Conservation (phyloP, 30 jellyfish, hydroid and myxozoan genomes). For the Aurelia sp. region DNA sequence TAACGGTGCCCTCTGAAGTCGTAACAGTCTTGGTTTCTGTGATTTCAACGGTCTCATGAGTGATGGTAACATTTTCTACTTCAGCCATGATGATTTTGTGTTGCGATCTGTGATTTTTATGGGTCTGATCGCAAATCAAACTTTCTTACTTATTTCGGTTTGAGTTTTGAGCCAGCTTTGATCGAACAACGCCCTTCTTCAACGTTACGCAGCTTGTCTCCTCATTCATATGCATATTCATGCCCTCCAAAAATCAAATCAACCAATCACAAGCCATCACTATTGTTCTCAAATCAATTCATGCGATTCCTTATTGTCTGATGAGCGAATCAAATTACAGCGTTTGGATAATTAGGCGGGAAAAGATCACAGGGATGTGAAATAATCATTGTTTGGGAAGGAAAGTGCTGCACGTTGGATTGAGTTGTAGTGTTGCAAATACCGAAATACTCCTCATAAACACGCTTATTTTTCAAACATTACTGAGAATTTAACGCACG, state of each 20-base stretch:
- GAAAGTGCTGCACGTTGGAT: neutral
- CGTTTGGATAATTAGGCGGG: slow-evolving; percentile 61
- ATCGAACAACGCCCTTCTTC: slow-evolving; percentile 86
- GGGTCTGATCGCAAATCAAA: slow-evolving; percentile 22
- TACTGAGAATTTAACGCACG: too few species aligned
- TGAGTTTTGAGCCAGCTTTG: slow-evolving; percentile 11
- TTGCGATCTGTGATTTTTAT: slow-evolving; percentile 35
- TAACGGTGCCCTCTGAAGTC: slow-evolving; percentile 50
- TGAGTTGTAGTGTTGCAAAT: too few species aligned
- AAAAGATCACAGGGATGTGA: slow-evolving; percentile 17
- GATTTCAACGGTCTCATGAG: slow-evolving; percentile 41
- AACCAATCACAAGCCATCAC: slow-evolving; percentile 66
- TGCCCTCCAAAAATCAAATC: slow-evolving; percentile 11
- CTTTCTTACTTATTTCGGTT: slow-evolving; percentile 2
- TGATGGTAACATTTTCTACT: slow-evolving; percentile 59
- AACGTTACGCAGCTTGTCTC: slow-evolving; percentile 89
- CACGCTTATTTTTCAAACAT: too few species aligned
- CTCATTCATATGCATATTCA: slow-evolving; percentile 64
- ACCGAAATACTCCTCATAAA: too few species aligned
- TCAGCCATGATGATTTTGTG: slow-evolving; percentile 66
- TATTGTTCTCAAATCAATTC: neutral
- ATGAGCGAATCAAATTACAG: slow-evolving; percentile 32
- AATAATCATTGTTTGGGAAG: neutral
- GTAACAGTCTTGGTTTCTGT: slow-evolving; percentile 69
- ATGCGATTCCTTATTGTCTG: slow-evolving; percentile 21